These are phyloP conservation scores for Sapajus apella DNA, from an alignment of 2,113 vertebrate species.

Conservation along the genomic window DNA sequence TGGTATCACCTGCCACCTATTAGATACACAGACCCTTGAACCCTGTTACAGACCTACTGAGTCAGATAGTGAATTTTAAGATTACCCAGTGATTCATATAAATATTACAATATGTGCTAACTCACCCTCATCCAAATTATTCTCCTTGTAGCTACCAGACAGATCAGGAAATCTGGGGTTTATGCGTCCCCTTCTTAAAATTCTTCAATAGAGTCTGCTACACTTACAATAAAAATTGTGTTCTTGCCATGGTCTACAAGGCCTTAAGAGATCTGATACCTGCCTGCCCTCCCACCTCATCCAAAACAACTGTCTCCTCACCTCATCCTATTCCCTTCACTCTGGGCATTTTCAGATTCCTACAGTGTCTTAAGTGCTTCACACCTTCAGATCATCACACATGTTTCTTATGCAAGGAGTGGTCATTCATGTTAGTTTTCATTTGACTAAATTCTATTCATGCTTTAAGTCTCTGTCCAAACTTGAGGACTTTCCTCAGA, in stretches of 20 bases:
- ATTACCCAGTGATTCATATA: too few species aligned
- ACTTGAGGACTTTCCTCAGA: background rate
- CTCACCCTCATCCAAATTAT: background rate
- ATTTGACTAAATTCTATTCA: background rate
- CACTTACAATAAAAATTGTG: background rate
- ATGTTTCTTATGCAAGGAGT: background rate
- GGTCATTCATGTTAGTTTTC: background rate
- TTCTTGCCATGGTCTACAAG: background rate
- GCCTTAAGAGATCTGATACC: fast-evolving
- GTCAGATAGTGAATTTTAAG: background rate
- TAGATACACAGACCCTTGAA: background rate
- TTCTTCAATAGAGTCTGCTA: background rate
- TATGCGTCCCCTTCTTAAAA: background rate
- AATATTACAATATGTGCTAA: background rate
- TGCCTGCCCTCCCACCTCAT: too few species aligned
- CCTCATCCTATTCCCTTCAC: background rate
- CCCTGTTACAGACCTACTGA: background rate
- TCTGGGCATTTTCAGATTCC: background rate
- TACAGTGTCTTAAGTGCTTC: background rate
- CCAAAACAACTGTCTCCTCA: background rate
- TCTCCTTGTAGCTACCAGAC: background rate
- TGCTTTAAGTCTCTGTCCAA: background rate
- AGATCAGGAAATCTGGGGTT: background rate
- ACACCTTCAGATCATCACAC: background rate
- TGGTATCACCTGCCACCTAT: background rate